Percentiles rank a stretch among this genome's conserved stretches.
These are phyloP conservation scores for Galendromus occidentalis DNA, from an alignment of 1,140 invertebrate genomes.

Conservation along the genomic window DNA sequence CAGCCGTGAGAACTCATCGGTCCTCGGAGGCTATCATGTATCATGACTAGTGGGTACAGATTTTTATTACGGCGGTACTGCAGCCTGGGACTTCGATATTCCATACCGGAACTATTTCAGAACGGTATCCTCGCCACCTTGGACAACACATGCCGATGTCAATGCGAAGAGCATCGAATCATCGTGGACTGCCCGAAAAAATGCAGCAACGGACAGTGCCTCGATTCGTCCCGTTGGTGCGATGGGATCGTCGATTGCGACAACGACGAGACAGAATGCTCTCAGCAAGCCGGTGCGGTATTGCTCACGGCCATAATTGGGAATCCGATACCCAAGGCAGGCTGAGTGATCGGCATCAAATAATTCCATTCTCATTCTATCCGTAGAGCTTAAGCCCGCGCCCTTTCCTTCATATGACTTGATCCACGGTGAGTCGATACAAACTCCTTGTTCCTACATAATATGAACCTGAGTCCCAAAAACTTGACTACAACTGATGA, in stretches of 20 bases:
- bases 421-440: not conserved
- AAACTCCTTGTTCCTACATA: slow-evolving; percentile 4
- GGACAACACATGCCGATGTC: slow-evolving; percentile 18
- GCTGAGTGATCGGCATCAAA: no score
- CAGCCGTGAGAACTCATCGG: no score
- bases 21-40: no score
- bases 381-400: not conserved
- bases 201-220: slow-evolving; percentile 37
- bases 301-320: no score
- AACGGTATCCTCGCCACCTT: not conserved
- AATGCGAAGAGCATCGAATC: slow-evolving; percentile 13
- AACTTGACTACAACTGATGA: no score
- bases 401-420: not conserved
- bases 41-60: no score
- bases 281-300: slow-evolving; percentile 16
- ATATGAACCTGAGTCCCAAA: no score
- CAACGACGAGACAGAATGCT: slow-evolving; percentile 55
- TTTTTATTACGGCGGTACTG: no score
- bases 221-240: slow-evolving; percentile 49
- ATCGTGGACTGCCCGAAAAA: slow-evolving; percentile 42
- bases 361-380: not conserved
- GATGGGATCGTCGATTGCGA: slow-evolving; percentile 59
- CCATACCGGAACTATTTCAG: not conserved
- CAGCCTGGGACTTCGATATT: no score
- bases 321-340: no score